These are phyloP conservation scores for Halichoeres trimaculatus DNA, from an alignment of 2,113 vertebrate genomes.

Conservation along the genomic window DNA sequence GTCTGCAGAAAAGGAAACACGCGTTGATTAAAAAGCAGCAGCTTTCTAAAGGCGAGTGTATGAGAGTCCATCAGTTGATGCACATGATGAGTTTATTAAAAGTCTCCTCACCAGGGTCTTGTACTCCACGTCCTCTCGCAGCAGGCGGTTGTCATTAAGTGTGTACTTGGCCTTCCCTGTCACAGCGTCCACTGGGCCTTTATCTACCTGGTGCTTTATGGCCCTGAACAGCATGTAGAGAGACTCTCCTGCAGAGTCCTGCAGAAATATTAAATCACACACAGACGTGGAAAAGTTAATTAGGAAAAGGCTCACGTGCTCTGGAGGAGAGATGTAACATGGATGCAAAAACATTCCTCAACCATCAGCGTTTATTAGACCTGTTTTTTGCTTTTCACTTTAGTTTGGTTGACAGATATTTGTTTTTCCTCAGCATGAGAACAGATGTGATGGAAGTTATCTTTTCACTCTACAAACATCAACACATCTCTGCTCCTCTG, in stretches of 20 bases:
- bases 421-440: too few relatives aligned
- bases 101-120: conserved; percentile 89
- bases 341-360: background rate
- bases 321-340: background rate
- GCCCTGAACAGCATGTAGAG: conserved; percentile 98
- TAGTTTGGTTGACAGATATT: too few relatives aligned
- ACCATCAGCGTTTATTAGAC: background rate
- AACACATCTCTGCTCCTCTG: too few relatives aligned
- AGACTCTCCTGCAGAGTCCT: conserved; percentile 96
- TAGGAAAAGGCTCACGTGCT: background rate
- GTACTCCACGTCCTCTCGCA: conserved; percentile 96
- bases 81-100: background rate
- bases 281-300: conserved; percentile 10
- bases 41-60: background rate
- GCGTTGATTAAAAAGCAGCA: background rate
- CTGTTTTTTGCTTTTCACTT: too few relatives aligned
- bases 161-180: conserved; percentile 98
- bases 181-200: conserved; percentile 96
- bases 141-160: conserved; percentile 95
- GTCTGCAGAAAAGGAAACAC: conserved; percentile 81
- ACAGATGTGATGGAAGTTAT: too few relatives aligned
- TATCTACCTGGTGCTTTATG: conserved; percentile 98
- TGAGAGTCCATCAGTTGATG: background rate
- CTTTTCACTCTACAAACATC: too few relatives aligned
- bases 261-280: conserved; percentile 31